A percentile compares a stretch with the other conserved stretches of the same genome.
Conservation (phyloP, 2,888 invertebrate genomes). For the Thecocarcelia acutangulata region DNA sequence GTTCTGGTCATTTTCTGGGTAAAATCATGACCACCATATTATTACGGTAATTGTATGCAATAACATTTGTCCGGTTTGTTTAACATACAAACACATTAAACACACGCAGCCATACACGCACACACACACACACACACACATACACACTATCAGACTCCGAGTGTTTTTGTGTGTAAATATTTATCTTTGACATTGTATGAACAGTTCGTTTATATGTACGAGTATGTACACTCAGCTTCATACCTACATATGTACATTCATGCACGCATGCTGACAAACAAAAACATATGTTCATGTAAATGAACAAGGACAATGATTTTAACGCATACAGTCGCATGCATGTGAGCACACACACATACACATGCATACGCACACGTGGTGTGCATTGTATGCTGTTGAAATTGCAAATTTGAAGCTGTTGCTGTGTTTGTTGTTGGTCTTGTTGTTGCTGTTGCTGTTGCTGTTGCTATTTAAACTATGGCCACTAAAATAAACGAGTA, state of each 20-base stretch:
- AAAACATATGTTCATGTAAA: conserved; percentile 66
- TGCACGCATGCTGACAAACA: conserved; percentile 49
- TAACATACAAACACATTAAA: conserved; percentile 35
- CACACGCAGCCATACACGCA: background rate
- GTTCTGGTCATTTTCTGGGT: conserved; percentile 62
- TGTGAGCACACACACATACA: background rate
- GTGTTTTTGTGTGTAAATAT: conserved; percentile 51
- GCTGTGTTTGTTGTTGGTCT: no score
- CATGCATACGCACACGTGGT: background rate
- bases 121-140: background rate
- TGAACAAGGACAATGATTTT: conserved; percentile 67
- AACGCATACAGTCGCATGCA: conserved; percentile 28
- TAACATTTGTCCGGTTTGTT: conserved; percentile 68
- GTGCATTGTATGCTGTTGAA: conserved; percentile 38
- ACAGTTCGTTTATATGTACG: conserved; percentile 19
- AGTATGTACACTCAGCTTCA: no score
- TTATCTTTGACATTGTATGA: conserved; percentile 54
- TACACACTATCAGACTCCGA: no score
- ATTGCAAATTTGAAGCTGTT: conserved; percentile 23
- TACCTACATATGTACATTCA: background rate
- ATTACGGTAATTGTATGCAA: conserved; percentile 69
- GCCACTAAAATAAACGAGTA: conserved; percentile 61
- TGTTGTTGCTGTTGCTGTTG: conserved; percentile 2
- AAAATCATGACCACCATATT: conserved; percentile 63
- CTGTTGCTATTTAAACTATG: conserved; percentile 41